These are phyloP conservation scores for Drosophila macrospina DNA, from an alignment of 2,888 invertebrate species.

Conservation along the genomic window DNA sequence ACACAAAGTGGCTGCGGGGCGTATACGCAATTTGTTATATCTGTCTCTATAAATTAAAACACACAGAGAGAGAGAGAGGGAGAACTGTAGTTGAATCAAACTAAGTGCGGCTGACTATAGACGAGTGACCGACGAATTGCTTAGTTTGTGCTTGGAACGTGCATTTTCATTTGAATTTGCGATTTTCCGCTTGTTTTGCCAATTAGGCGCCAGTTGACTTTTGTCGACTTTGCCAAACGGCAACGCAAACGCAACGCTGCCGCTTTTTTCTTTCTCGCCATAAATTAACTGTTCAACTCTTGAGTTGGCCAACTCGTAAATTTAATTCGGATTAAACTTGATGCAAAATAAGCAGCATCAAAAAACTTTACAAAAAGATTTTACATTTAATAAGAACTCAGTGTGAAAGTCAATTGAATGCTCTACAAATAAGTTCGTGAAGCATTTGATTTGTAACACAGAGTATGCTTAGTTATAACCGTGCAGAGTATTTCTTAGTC, in stretches of 20 bases:
- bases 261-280: constrained; percentile 29
- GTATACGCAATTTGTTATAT: constrained; percentile 69
- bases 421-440: background rate
- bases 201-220: constrained; percentile 80
- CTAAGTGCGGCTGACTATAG: background rate
- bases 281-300: constrained; percentile 60
- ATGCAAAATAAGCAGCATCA: constrained; percentile 14
- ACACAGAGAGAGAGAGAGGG: background rate
- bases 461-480: too few species aligned
- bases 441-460: background rate
- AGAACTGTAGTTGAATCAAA: constrained; percentile 5
- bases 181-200: constrained; percentile 81
- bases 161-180: constrained; percentile 70
- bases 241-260: constrained; percentile 16
- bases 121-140: constrained; percentile 5
- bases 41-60: constrained; percentile 36
- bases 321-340: constrained; percentile 34
- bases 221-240: constrained; percentile 43
- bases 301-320: constrained; percentile 17
- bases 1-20: constrained; percentile 47
- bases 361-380: constrained; percentile 37
- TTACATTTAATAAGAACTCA: constrained; percentile 34
- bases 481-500: constrained; percentile 29
- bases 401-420: background rate
- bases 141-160: constrained; percentile 36